A percentile compares a stretch with the other conserved stretches of the same genome.
Conservation (phyloP, 2,888 invertebrate species). For the Eilema griseolum region DNA sequence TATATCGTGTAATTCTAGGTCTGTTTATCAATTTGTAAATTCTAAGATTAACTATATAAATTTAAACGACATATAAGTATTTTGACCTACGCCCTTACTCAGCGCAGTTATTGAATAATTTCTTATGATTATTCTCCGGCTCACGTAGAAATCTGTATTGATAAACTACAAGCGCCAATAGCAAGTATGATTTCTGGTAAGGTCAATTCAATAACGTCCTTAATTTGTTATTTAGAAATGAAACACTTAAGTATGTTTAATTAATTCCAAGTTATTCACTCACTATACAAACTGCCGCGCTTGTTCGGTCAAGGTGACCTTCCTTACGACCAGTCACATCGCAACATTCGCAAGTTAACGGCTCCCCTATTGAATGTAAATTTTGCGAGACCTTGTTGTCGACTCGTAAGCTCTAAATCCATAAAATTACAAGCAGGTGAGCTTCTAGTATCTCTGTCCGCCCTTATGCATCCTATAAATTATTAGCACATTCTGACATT, state of each 20-base stretch:
- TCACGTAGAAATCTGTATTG: not conserved
- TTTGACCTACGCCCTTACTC: not conserved
- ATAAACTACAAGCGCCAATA: constrained; percentile 29
- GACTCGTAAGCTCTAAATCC: constrained; percentile 57
- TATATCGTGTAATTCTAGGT: constrained; percentile 51
- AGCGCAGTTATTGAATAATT: not conserved
- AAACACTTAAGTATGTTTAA: constrained; percentile 43
- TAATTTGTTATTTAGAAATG: constrained; percentile 40
- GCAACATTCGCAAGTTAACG: constrained; percentile 73
- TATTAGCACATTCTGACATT: constrained; percentile 48
- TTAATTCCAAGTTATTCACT: constrained; percentile 56
- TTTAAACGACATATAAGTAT: not conserved
- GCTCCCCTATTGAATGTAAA: constrained; percentile 82
- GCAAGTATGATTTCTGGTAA: constrained; percentile 34
- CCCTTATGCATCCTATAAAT: constrained; percentile 40
- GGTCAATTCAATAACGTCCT: constrained; percentile 44
- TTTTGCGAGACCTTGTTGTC: constrained; percentile 71
- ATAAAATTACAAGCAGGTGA: constrained; percentile 42
- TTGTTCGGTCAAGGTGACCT: constrained; percentile 82
- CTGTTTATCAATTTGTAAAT: constrained; percentile 51
- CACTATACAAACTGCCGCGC: constrained; percentile 63
- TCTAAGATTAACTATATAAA: constrained; percentile 10
- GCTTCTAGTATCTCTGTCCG: constrained; percentile 25
- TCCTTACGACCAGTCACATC: constrained; percentile 72
- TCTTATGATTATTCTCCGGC: not conserved